Evolutionary conservation across 1,140 invertebrate species (phyloP).

Genomic region (Ceratosolen fusciceps): DNA sequence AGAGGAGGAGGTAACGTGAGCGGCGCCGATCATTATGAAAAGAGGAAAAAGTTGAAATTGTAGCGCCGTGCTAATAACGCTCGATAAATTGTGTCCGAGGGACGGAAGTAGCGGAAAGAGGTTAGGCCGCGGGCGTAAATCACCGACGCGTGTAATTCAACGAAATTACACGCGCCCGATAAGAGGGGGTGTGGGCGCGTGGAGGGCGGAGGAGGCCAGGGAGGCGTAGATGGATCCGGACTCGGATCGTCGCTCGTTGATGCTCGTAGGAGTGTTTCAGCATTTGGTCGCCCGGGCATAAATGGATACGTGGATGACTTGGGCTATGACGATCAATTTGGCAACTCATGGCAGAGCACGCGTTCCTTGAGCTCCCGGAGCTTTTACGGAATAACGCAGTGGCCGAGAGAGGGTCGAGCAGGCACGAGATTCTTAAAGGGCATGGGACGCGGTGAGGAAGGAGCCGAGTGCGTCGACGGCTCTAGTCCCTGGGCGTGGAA

Average conservation of each 20-base stretch:
- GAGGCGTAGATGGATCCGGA: background rate
- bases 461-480: no score
- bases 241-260: background rate
- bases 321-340: conserved; percentile 7
- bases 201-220: background rate
- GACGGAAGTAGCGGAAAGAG: background rate
- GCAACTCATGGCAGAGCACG: background rate
- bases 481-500: no score
- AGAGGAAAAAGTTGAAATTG: background rate
- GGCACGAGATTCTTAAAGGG: no score
- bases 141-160: conserved; percentile 37
- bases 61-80: background rate
- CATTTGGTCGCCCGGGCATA: background rate
- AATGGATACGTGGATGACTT: background rate
- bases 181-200: background rate
- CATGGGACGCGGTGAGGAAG: no score
- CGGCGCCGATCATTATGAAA: background rate
- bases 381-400: conserved; percentile 36
- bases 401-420: no score
- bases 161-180: conserved; percentile 3
- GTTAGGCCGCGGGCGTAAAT: conserved; percentile 17
- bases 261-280: background rate
- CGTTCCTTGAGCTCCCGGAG: no score
- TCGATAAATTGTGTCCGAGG: conserved; percentile 20
- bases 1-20: background rate